phyloP scores from a whole-genome alignment of 2,113 vertebrate species.

The Lutjanus erythropterus region DNA sequence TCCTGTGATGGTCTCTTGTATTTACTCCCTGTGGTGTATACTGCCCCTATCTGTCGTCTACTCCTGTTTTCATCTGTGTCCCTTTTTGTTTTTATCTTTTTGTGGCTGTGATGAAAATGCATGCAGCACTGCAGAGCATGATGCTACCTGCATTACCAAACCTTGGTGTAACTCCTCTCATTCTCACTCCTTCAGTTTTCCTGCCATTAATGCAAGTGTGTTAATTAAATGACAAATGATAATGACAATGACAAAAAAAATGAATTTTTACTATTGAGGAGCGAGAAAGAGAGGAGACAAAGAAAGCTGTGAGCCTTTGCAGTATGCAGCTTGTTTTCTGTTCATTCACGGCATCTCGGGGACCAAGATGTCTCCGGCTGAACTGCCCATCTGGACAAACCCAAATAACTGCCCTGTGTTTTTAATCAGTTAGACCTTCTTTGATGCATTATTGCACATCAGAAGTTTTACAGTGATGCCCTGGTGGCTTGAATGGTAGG shows the following conservation, averaged over 20 bases:
- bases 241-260: too few relatives aligned
- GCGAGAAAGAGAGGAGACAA: neutral
- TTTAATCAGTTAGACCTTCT: neutral
- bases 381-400: neutral
- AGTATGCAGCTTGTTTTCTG: neutral
- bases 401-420: neutral
- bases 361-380: neutral
- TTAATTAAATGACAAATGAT: neutral
- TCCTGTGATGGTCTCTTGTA: neutral
- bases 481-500: too few relatives aligned
- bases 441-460: neutral
- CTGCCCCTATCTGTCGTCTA: neutral
- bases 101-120: slow-evolving; percentile 24
- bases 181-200: neutral
- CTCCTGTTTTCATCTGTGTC: slow-evolving; percentile 1
- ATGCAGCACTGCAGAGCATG: neutral
- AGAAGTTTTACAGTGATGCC: neutral
- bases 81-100: neutral
- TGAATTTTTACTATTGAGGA: neutral
- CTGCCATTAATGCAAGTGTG: neutral
- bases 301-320: neutral
- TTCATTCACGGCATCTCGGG: slow-evolving; percentile 4
- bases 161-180: neutral
- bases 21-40: slow-evolving; percentile 2
- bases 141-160: slow-evolving; percentile 1